Conservation (phyloP, 2,797 vertebrate species). For the Neomorphus geoffroyi region DNA sequence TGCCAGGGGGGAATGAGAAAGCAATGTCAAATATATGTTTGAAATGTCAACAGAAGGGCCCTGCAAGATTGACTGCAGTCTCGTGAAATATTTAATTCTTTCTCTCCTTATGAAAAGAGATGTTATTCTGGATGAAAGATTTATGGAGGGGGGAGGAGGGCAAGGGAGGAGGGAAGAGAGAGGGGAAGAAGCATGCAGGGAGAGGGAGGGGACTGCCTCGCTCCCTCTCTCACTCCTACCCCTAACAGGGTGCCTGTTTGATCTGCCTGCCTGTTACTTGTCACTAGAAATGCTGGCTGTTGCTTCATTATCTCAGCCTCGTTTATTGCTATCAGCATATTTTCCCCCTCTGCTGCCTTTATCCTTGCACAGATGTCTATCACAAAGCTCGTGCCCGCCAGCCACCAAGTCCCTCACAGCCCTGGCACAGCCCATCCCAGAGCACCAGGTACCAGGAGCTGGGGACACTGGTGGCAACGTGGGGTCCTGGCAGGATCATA, state of each 20-base stretch:
- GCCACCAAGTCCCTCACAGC: neutral
- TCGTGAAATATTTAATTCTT: constrained; percentile 68
- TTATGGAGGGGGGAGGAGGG: neutral
- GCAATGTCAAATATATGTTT: constrained; percentile 51
- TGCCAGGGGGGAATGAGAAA: neutral
- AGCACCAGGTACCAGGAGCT: neutral
- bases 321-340: constrained; percentile 3
- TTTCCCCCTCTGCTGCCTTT: constrained; percentile 26
- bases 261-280: constrained; percentile 36
- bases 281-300: neutral
- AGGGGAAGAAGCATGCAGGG: neutral
- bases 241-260: neutral
- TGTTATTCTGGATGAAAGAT: constrained; percentile 48
- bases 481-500: neutral
- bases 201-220: neutral
- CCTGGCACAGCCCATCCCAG: neutral
- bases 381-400: neutral
- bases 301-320: constrained; percentile 34
- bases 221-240: neutral
- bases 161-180: neutral
- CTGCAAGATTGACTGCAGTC: constrained; percentile 52
- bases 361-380: neutral
- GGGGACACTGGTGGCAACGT: neutral
- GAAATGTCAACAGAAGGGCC: constrained; percentile 62
- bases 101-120: constrained; percentile 50